Evolutionary conservation across 64 coral and sea anemone genomes (phyloP).

Genomic region (Montipora sp.): DNA sequence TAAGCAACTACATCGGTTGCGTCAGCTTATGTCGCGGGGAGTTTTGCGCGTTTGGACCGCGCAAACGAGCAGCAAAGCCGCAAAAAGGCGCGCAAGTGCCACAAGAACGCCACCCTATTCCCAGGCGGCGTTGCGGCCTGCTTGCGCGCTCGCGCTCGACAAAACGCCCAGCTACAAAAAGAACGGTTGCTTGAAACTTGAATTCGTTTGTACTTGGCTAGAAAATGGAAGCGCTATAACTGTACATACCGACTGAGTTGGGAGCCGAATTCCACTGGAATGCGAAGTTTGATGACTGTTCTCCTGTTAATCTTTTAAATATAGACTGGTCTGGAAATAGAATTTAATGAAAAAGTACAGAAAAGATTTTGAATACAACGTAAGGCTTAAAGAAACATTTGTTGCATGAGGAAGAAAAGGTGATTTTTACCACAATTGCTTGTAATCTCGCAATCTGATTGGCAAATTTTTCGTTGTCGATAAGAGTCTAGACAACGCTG

Average conservation of each 20-base stretch:
- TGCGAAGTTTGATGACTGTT: conserved; percentile 86
- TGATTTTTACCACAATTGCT: too few relatives aligned
- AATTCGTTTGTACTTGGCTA: neutral
- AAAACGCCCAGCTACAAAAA: too few relatives aligned
- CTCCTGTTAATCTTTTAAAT: conserved; percentile 89
- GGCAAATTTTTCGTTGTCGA: too few relatives aligned
- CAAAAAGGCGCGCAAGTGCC: neutral
- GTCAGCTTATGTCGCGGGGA: neutral
- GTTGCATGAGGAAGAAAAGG: too few relatives aligned
- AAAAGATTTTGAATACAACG: neutral
- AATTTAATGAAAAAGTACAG: neutral
- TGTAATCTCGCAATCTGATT: too few relatives aligned
- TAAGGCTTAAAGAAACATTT: neutral
- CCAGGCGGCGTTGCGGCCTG: too few relatives aligned
- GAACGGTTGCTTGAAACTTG: neutral
- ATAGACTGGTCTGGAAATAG: conserved; percentile 80
- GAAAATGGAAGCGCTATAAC: neutral
- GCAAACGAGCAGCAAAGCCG: neutral
- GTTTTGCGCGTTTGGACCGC: too few relatives aligned
- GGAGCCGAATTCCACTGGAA: conserved; percentile 97
- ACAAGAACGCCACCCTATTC: too few relatives aligned
- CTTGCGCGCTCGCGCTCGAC: too few relatives aligned
- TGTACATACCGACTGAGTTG: conserved; percentile 75
- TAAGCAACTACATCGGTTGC: neutral
- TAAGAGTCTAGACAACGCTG: too few relatives aligned